phyloP scores from a whole-genome alignment of 2,797 vertebrate genomes.

The Peromyscus nudipes region DNA sequence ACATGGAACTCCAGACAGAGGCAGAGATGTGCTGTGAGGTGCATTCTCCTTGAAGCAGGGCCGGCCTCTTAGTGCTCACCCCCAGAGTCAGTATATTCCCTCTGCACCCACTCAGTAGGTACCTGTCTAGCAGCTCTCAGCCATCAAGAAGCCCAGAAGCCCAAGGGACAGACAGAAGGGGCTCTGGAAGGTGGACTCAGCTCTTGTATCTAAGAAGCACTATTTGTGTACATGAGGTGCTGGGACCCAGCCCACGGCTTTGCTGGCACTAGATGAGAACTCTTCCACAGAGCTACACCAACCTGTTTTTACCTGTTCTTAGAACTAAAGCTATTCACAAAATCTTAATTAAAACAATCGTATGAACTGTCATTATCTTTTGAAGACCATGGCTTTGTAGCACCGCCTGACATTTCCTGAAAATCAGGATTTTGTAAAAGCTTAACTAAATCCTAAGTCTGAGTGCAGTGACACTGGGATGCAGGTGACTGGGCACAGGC shows the following conservation, averaged over 20 bases:
- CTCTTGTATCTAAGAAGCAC: background rate
- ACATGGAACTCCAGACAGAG: background rate
- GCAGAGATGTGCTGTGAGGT: background rate
- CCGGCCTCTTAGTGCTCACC: background rate
- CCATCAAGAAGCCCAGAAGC: background rate
- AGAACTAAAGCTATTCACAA: slow-evolving; percentile 7
- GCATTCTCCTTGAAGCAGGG: background rate
- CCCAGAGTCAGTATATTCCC: background rate
- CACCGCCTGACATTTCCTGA: background rate
- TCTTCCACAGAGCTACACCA: background rate
- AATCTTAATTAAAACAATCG: background rate
- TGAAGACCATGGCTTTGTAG: background rate
- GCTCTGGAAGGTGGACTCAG: background rate
- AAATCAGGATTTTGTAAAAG: slow-evolving; percentile 17
- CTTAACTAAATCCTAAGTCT: background rate
- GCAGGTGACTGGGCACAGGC: background rate
- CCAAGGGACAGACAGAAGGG: too few species aligned
- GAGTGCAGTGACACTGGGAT: background rate
- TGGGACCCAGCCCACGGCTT: background rate
- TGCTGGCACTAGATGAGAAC: background rate
- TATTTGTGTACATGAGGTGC: background rate
- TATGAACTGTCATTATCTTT: background rate
- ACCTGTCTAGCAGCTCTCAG: background rate
- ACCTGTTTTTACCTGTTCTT: background rate
- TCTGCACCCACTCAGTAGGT: background rate